Evolutionary conservation across 2,888 invertebrate species (phyloP).

Genomic region (Dastarcus helophoroides): DNA sequence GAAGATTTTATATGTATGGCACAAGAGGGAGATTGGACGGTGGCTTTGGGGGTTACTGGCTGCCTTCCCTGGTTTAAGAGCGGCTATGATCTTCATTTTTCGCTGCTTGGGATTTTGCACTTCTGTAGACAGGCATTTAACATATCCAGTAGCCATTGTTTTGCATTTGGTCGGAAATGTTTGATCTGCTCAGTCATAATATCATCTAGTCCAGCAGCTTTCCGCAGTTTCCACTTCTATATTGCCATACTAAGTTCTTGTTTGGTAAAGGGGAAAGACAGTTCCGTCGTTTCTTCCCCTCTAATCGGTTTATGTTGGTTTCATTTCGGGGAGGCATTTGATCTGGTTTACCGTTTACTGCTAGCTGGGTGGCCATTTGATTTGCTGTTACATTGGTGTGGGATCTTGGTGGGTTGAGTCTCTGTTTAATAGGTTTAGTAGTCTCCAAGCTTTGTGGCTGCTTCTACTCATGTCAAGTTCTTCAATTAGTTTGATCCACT

Average conservation of each 20-base stretch:
- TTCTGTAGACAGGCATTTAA: conserved; percentile 4
- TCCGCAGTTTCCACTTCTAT: conserved; percentile 4
- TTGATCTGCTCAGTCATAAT: conserved; percentile 5
- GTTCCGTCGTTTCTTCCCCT: too few relatives aligned
- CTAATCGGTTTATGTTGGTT: conserved; percentile 5
- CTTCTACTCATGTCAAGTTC: conserved; percentile 1
- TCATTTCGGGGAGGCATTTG: conserved; percentile 3
- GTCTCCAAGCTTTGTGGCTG: conserved; percentile 3
- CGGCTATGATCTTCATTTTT: conserved; percentile 5
- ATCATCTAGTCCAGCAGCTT: conserved; percentile 6
- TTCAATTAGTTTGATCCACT: too few relatives aligned
- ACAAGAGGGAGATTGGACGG: conserved; percentile 14
- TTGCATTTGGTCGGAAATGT: conserved; percentile 5
- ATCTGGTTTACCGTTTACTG: conserved; percentile 6
- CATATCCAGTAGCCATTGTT: conserved; percentile 3
- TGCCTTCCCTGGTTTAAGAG: conserved; percentile 12
- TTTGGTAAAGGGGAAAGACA: conserved; percentile 2
- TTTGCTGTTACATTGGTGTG: conserved; percentile 5
- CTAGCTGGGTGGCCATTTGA: conserved; percentile 5
- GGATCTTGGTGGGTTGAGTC: conserved; percentile 5
- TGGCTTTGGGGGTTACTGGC: conserved; percentile 10
- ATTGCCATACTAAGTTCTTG: conserved; percentile 3
- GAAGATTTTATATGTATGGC: conserved; percentile 6
- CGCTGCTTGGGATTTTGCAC: conserved; percentile 6
- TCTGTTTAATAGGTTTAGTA: conserved; percentile 4